These are phyloP conservation scores for Trematomus bernacchii DNA, from an alignment of 2,797 vertebrate species.

Conservation along the genomic window DNA sequence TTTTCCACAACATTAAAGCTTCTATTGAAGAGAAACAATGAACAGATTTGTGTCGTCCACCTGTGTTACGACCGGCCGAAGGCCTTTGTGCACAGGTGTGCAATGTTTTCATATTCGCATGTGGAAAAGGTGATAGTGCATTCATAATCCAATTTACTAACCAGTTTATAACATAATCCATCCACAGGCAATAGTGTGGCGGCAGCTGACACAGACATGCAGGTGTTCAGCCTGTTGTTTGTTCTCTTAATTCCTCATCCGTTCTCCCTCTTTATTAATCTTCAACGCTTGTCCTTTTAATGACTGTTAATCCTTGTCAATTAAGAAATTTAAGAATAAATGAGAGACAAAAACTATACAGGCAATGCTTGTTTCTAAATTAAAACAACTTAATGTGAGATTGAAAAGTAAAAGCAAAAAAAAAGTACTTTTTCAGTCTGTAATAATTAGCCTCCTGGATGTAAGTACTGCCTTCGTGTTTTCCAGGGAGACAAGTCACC, in stretches of 20 bases:
- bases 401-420: not conserved
- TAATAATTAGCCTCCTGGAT: constrained; percentile 23
- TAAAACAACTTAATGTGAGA: not conserved
- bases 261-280: not conserved
- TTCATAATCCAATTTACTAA: constrained; percentile 67
- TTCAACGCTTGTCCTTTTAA: not conserved
- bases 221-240: constrained; percentile 52
- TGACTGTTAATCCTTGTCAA: not conserved
- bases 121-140: constrained; percentile 59
- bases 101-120: constrained; percentile 39
- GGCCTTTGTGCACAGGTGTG: constrained; percentile 49
- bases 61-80: constrained; percentile 7
- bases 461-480: not conserved
- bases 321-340: not conserved
- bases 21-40: constrained; percentile 11
- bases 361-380: not conserved
- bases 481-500: constrained; percentile 2
- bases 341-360: not conserved
- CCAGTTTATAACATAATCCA: constrained; percentile 59
- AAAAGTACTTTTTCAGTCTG: constrained; percentile 4
- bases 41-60: constrained; percentile 5
- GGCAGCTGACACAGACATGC: constrained; percentile 31
- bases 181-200: constrained; percentile 14
- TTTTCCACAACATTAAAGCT: constrained; percentile 9
- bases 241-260: constrained; percentile 22